Evolutionary conservation across 2,888 invertebrate species (phyloP), one percentile per base, ranked within the genome.

Genomic region (Agrilus mali): DNA sequence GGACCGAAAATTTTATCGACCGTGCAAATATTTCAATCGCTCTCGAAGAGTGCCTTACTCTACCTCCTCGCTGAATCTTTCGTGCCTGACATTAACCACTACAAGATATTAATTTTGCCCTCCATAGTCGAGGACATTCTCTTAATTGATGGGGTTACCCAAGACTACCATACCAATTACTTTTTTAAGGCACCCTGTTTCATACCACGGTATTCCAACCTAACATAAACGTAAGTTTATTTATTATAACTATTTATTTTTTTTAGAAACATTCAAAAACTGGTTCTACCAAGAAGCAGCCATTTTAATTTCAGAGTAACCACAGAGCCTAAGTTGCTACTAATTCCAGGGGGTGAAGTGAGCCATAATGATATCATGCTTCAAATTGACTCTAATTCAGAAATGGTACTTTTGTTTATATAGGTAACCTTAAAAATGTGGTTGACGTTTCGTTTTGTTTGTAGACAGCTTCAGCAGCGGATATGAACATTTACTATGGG

Each of bases 71-170:
- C 78, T 45, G 70, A 72, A 34, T 66, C 74, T 0, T 75, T 75
- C 50, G 69, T 78, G 20, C 73, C 75, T 0, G 69, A 72, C 31
- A 57, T 75, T 0, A 67, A 66, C 41, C 67, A 69, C 42, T 71
- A 70, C 41, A 70, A 71, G 60, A 67, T 69, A 36, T 72, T 76
- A 51, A 67, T 68, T 0, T 69, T 74, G 0, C 31, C 31, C 6
- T 71, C 71, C 39, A 59, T 75, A 51, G 72, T 75, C 64, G 71
- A 72, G 50, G 76, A 77, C 47, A 70, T 77, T 14, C 63, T 77
- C 3, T 56, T 78, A 4, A 55, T 78, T 12, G 74, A 77, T 45
- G 78, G 78, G 0, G 54, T 70, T 20, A 73, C 73, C 14, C 69
- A 69, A 46, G 75, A 77, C 45, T 63, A 67, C 50, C 66, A 70